phyloP scores from a whole-genome alignment of 2,888 invertebrate genomes.

The Helleia helle region DNA sequence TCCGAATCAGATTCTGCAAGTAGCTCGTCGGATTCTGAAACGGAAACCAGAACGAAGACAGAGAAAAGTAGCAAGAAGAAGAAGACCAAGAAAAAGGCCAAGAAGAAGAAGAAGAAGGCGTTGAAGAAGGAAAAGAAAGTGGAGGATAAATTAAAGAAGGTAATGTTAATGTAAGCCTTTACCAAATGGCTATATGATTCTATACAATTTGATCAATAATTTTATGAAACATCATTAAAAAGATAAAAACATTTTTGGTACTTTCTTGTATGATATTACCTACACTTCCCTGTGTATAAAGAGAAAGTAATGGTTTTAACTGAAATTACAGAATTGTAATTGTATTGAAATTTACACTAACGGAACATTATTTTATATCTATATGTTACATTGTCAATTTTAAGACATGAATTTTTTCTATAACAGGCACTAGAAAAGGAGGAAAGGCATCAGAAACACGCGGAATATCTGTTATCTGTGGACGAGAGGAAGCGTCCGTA shows the following conservation, averaged over 20 bases:
- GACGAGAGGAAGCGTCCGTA: slow-evolving; percentile 95
- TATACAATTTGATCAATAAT: no score
- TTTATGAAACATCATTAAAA: no score
- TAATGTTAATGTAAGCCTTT: no score
- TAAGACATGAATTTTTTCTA: slow-evolving; percentile 9
- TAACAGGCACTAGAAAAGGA: slow-evolving; percentile 77
- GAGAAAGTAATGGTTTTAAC: no score
- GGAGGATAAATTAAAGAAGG: slow-evolving; percentile 74
- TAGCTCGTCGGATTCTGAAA: slow-evolving; percentile 55
- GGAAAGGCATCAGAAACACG: slow-evolving; percentile 74
- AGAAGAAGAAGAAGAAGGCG: slow-evolving; percentile 59
- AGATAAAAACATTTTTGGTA: no score
- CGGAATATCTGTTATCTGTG: slow-evolving; percentile 77
- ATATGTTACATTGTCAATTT: no score
- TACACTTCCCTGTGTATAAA: no score
- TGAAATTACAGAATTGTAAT: no score
- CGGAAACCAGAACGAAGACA: slow-evolving; percentile 48
- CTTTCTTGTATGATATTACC: no score
- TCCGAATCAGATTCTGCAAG: slow-evolving; percentile 47
- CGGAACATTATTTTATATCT: no score
- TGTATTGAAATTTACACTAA: no score
- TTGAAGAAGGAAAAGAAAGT: slow-evolving; percentile 60
- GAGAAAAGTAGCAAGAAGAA: slow-evolving; percentile 67
- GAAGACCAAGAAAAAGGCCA: slow-evolving; percentile 65
- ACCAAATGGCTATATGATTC: no score